These are phyloP conservation scores for Xestoiulus laeticollis DNA, from an alignment of 2,888 invertebrate genomes.

Conservation along the genomic window DNA sequence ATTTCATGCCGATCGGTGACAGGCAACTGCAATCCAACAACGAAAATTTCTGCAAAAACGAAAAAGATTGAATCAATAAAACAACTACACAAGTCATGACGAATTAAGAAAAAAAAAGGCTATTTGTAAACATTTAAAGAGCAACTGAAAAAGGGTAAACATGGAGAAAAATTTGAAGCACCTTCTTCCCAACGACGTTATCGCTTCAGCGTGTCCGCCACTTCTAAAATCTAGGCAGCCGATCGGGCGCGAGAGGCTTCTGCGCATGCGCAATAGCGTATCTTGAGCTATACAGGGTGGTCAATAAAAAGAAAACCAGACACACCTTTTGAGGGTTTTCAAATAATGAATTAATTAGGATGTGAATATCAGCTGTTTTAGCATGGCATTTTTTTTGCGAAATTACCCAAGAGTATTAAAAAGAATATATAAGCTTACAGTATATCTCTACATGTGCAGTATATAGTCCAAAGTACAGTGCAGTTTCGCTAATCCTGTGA, in stretches of 20 bases:
- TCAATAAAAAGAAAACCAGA: too few species aligned
- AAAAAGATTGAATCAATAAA: neutral
- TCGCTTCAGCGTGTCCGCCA: neutral
- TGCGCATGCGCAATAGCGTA: neutral
- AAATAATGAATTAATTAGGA: too few species aligned
- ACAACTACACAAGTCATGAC: neutral
- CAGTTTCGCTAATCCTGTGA: too few species aligned
- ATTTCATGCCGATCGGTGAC: neutral
- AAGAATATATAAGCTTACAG: too few species aligned
- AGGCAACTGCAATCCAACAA: neutral
- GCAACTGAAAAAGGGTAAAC: neutral
- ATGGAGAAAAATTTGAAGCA: neutral
- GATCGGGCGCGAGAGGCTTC: neutral
- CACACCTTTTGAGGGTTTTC: too few species aligned
- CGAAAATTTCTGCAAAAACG: neutral
- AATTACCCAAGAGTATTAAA: too few species aligned
- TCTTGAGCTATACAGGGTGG: neutral
- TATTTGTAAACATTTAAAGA: neutral
- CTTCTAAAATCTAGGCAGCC: neutral
- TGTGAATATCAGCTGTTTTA: too few species aligned
- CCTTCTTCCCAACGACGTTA: constrained; percentile 8
- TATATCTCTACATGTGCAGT: too few species aligned
- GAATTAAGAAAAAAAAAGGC: neutral
- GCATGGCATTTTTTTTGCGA: too few species aligned
- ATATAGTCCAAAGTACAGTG: too few species aligned